Percentiles rank a stretch among this genome's conserved stretches.
Evolutionary conservation across 2,797 vertebrate genomes (phyloP).

Genomic region (Salmo trutta): DNA sequence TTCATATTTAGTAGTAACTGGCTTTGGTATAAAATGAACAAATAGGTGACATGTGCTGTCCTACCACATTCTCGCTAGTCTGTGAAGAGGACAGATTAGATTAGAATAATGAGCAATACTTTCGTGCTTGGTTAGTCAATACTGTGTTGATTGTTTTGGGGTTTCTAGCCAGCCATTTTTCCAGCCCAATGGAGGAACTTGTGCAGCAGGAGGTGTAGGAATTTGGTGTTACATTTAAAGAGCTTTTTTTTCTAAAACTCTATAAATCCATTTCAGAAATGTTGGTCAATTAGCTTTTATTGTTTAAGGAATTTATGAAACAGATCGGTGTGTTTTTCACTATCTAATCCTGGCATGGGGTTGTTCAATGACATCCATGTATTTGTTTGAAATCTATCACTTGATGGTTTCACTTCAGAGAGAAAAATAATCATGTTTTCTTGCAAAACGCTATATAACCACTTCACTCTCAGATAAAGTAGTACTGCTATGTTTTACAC

Average conservation of each 20-base stretch:
- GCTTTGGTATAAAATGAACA: neutral
- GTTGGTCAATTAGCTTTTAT: neutral
- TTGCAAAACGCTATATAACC: no score
- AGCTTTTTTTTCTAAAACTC: neutral
- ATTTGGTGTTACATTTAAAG: constrained; percentile 6
- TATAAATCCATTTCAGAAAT: neutral
- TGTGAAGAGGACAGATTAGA: neutral
- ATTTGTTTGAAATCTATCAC: no score
- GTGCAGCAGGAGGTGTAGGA: neutral
- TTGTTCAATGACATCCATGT: no score
- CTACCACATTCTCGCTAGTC: neutral
- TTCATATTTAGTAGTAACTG: neutral
- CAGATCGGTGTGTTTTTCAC: no score
- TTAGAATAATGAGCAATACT: constrained; percentile 3
- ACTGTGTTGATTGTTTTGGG: neutral
- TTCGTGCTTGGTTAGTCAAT: constrained; percentile 5
- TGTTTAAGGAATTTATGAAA: no score
- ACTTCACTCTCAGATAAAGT: no score
- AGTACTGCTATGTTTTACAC: no score
- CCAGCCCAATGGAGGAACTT: neutral
- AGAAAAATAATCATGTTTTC: no score
- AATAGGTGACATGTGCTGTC: neutral
- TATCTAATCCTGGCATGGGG: no score
- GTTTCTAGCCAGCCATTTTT: neutral
- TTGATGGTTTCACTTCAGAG: no score